These are phyloP conservation scores for Ormyrus labotus DNA, from an alignment of 2,888 invertebrate species.

Conservation along the genomic window DNA sequence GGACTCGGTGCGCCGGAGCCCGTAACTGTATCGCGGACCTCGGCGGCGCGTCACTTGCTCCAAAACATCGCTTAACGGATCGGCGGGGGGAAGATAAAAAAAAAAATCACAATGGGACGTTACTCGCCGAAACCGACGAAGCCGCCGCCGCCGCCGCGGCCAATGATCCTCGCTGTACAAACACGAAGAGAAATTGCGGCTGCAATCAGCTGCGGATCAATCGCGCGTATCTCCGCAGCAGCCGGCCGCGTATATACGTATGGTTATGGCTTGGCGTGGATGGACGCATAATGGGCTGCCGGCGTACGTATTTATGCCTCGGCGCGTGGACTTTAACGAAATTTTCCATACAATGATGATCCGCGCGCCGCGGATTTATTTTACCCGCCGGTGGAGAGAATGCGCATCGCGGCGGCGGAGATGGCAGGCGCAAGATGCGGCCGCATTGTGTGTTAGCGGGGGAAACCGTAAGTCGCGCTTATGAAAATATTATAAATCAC, in stretches of 20 bases:
- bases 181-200: not conserved
- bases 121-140: too few relatives aligned
- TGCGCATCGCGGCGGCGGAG: not conserved
- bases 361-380: not conserved
- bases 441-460: not conserved
- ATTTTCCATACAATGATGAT: constrained; percentile 51
- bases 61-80: too few relatives aligned
- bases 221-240: not conserved
- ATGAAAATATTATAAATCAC: constrained; percentile 43
- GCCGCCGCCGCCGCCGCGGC: too few relatives aligned
- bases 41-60: too few relatives aligned
- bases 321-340: constrained; percentile 11
- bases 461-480: constrained; percentile 4
- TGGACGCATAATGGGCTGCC: constrained; percentile 25
- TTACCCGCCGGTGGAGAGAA: not conserved
- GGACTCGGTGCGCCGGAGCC: too few relatives aligned
- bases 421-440: not conserved
- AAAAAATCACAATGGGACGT: too few relatives aligned
- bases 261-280: constrained; percentile 20
- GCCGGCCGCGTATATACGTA: too few relatives aligned
- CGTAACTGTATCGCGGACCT: too few relatives aligned
- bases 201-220: constrained; percentile 23
- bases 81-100: too few relatives aligned
- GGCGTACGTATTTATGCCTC: constrained; percentile 9
- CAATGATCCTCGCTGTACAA: too few relatives aligned